A percentile compares a stretch with the other conserved stretches of the same genome.
phyloP scores from a whole-genome alignment of 2,797 vertebrate species.

The Lophius americanus region DNA sequence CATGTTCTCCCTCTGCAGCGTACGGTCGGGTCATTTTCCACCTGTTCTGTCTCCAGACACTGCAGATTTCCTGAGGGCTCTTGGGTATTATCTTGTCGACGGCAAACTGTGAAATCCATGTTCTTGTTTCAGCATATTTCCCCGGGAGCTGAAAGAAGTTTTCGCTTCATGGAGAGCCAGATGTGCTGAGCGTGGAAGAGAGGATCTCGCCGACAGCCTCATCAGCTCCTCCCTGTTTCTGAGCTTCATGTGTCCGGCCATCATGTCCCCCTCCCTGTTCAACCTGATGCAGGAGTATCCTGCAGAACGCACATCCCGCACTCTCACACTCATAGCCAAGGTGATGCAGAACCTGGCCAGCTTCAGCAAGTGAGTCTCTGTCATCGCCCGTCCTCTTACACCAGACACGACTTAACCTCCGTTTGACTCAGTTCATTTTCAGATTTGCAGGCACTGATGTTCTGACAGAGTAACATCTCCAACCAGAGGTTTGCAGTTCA shows the following conservation, averaged over 20 bases:
- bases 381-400: conserved; percentile 27
- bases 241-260: conserved; percentile 95
- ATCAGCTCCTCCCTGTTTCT: conserved; percentile 97
- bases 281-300: conserved; percentile 97
- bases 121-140: conserved; percentile 80
- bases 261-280: conserved; percentile 97
- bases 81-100: conserved; percentile 17
- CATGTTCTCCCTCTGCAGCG: not conserved
- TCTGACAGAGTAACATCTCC: conserved; percentile 17
- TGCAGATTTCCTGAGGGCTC: conserved; percentile 5
- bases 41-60: conserved; percentile 14
- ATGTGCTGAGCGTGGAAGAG: conserved; percentile 93
- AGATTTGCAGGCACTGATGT: conserved; percentile 13
- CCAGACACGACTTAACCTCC: not conserved
- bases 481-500: conserved; percentile 36
- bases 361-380: conserved; percentile 92
- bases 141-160: conserved; percentile 86
- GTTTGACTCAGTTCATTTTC: conserved; percentile 21
- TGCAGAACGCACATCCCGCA: conserved; percentile 93
- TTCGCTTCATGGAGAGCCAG: conserved; percentile 94
- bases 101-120: conserved; percentile 13
- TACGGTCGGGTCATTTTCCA: conserved; percentile 5
- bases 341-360: conserved; percentile 99
- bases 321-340: conserved; percentile 97
- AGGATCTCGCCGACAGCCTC: conserved; percentile 95